These are phyloP conservation scores for Drosophila antonietae DNA, from an alignment of 2,888 invertebrate species.

Conservation along the genomic window DNA sequence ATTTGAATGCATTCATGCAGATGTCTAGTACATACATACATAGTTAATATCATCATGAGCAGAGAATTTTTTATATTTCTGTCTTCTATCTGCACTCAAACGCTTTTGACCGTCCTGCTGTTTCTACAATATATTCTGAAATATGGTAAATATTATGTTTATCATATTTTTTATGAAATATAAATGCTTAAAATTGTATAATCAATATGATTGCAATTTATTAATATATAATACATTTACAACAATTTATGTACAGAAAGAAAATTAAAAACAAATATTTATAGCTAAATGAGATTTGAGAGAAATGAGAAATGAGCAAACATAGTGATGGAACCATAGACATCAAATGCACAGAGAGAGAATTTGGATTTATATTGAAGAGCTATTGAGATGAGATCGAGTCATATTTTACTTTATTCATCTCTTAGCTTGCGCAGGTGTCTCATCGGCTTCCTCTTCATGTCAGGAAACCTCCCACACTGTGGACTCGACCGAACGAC, in stretches of 20 bases:
- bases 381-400: conserved; percentile 17
- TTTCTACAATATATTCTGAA: too few species aligned
- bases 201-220: conserved; percentile 5
- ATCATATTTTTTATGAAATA: too few species aligned
- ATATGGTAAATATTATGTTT: too few species aligned
- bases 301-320: too few species aligned
- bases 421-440: conserved; percentile 27
- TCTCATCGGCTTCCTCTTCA: conserved; percentile 74
- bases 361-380: conserved; percentile 1
- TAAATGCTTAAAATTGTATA: neutral
- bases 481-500: conserved; percentile 86
- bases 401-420: conserved; percentile 24
- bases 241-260: conserved; percentile 33
- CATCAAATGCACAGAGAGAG: neutral
- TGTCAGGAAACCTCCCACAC: conserved; percentile 86
- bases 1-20: too few species aligned
- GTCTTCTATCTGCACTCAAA: too few species aligned
- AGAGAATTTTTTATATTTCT: too few species aligned
- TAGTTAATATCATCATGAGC: too few species aligned
- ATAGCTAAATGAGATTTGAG: neutral
- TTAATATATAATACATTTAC: conserved; percentile 19
- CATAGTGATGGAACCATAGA: neutral
- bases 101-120: too few species aligned
- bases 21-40: too few species aligned
- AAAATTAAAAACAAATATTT: neutral